Evolutionary conservation across 2,113 vertebrate species (phyloP).

Genomic region (Caretta caretta): DNA sequence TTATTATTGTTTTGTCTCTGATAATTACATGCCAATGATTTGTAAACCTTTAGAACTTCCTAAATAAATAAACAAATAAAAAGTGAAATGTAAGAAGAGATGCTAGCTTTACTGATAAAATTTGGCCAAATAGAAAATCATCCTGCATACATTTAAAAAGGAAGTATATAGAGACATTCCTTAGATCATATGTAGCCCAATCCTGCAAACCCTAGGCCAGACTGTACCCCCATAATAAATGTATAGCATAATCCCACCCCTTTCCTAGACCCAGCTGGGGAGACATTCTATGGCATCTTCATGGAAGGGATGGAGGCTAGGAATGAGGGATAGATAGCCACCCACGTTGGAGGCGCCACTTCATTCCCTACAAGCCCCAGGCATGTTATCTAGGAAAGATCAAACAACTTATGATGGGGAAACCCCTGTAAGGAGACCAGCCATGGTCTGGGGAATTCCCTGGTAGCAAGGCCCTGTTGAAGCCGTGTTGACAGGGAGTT

Average conservation of each 20-base stretch:
- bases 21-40: neutral
- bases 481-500: neutral
- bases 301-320: neutral
- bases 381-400: neutral
- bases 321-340: neutral
- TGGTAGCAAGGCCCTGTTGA: neutral
- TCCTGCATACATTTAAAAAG: neutral
- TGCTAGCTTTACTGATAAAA: neutral
- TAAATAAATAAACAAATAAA: neutral
- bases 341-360: neutral
- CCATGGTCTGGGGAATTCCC: neutral
- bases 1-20: neutral
- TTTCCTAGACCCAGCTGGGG: neutral
- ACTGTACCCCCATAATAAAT: neutral
- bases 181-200: neutral
- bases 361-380: neutral
- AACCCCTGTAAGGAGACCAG: neutral
- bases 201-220: neutral
- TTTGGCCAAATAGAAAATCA: neutral
- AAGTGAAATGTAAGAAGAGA: neutral
- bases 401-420: neutral
- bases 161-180: neutral
- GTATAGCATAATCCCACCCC: neutral
- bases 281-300: neutral
- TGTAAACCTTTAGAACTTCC: neutral